Percentiles rank a stretch among this genome's conserved stretches.
phyloP scores from a whole-genome alignment of 53 echinoderm and acorn worm genomes.

The Apostichopus leukothele region DNA sequence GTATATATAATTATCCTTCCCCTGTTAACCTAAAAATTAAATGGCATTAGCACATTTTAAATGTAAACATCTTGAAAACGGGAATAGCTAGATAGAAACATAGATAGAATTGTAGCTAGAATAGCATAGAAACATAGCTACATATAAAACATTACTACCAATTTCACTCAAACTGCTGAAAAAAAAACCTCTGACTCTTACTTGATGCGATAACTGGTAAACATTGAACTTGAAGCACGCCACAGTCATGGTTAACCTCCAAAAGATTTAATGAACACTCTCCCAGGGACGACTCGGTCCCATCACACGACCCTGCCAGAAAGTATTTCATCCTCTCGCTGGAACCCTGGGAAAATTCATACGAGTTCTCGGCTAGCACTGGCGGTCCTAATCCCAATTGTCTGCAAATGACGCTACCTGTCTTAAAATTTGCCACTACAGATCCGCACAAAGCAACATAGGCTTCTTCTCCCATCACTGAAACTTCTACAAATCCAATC shows the following conservation, averaged over 20 bases:
- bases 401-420: neutral
- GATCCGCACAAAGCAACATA: neutral
- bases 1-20: no score
- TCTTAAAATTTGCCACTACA: neutral
- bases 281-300: neutral
- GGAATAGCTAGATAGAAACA: no score
- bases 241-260: neutral
- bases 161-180: no score
- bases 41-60: no score
- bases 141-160: no score
- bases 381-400: slow-evolving; percentile 16
- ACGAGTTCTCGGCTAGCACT: neutral
- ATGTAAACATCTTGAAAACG: no score
- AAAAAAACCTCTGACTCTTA: neutral
- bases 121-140: no score
- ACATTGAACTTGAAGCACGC: neutral
- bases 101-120: no score
- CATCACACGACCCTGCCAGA: neutral
- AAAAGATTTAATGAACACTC: neutral
- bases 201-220: neutral
- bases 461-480: neutral
- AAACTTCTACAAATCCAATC: neutral
- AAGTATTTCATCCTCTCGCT: neutral
- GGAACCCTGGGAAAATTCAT: neutral
- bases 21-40: no score